These are phyloP conservation scores for Empis livida DNA, from an alignment of 2,888 invertebrate genomes.

Conservation along the genomic window DNA sequence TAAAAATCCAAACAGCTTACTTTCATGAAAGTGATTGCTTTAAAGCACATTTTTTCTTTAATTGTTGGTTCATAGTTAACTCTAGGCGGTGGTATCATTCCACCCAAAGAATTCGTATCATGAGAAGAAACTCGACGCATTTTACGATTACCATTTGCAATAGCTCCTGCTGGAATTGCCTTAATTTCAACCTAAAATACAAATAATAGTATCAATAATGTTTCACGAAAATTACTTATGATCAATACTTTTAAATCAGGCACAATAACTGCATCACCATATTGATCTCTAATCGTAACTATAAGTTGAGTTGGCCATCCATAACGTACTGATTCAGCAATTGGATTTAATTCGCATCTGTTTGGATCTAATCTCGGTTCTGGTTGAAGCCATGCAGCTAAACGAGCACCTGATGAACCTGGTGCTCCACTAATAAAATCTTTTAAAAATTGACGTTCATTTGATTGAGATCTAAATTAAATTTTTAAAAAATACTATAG, in stretches of 20 bases:
- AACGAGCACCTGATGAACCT: conserved; percentile 75
- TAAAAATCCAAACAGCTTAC: too few relatives aligned
- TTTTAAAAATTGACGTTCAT: conserved; percentile 81
- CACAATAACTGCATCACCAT: conserved; percentile 74
- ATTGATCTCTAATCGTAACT: conserved; percentile 78
- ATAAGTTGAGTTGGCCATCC: conserved; percentile 77
- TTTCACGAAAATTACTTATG: conserved; percentile 4
- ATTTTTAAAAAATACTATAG: not conserved
- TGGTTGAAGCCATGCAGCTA: conserved; percentile 91
- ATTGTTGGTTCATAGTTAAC: conserved; percentile 66
- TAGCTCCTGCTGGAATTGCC: conserved; percentile 32
- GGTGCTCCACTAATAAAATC: conserved; percentile 83
- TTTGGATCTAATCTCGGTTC: conserved; percentile 80
- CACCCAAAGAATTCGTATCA: conserved; percentile 23
- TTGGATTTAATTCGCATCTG: conserved; percentile 72
- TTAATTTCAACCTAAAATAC: conserved; percentile 29
- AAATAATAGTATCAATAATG: not conserved
- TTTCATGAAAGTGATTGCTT: conserved; percentile 93
- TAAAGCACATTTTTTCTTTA: conserved; percentile 84
- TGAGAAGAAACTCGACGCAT: conserved; percentile 27
- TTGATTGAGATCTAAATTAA: conserved; percentile 61
- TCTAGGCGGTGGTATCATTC: conserved; percentile 31
- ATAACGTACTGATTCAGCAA: conserved; percentile 55
- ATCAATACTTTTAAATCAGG: conserved; percentile 62
- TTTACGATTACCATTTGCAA: conserved; percentile 27